A percentile compares a stretch with the other conserved stretches of the same genome.
Evolutionary conservation across 2,113 vertebrate genomes (phyloP).

Genomic region (Sceloporus undulatus): DNA sequence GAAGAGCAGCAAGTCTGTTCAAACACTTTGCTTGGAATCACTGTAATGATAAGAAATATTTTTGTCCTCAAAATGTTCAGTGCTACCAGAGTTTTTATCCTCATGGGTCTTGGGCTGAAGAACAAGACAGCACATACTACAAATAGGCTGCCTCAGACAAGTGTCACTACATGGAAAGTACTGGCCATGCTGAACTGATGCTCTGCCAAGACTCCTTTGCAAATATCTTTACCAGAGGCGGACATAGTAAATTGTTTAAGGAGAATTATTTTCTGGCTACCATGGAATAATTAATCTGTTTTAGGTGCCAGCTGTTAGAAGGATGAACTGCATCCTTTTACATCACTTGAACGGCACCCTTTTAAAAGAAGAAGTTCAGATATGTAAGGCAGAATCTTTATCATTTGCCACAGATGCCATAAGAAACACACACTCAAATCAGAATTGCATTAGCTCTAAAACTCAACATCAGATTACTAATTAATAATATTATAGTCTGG

Average conservation of each 20-base stretch:
- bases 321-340: not conserved
- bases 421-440: not conserved
- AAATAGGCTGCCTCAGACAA: not conserved
- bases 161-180: not conserved
- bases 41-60: not conserved
- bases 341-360: not conserved
- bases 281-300: not conserved
- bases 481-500: not conserved
- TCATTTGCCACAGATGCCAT: not conserved
- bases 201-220: not conserved
- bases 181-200: not conserved
- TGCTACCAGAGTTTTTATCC: not conserved
- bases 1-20: not conserved
- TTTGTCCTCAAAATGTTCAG: not conserved
- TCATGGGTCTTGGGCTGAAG: not conserved
- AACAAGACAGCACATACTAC: not conserved
- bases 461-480: not conserved
- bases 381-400: not conserved
- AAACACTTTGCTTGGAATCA: not conserved
- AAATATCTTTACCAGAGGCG: slow-evolving; percentile 1
- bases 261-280: not conserved
- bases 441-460: not conserved
- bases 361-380: not conserved
- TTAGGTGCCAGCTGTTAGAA: not conserved
- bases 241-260: not conserved